Evolutionary conservation across 2,113 vertebrate genomes (phyloP), one percentile per base, ranked within the genome.

Genomic region (Malurus alboscapulatus): DNA sequence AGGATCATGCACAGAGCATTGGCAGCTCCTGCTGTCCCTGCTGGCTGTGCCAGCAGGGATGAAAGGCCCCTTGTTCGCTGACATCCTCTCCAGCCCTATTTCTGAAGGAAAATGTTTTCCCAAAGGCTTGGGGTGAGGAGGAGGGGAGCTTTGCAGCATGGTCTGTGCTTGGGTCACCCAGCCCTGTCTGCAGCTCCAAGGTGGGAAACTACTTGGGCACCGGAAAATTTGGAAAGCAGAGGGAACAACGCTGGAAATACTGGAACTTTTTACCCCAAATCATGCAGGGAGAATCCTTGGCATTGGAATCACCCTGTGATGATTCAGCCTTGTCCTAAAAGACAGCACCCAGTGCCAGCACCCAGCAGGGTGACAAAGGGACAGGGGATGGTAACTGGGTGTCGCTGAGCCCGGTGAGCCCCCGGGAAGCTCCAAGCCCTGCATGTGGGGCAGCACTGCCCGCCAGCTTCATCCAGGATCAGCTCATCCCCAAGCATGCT

Each of bases 61-160:
- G 92, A 95, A 96, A 91, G 90, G 92, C 34, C 19, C 88, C 67
- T 96, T 96, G 93, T 96, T 95, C 34, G 0, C 5, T 19, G 4
- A 62, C 92, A 94, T 87, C 88, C 90, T 94, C 92, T 62, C 30
- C 42, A 2, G 76, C 72, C 82, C 58, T 53, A 2, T 14, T 85
- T 54, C 84, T 73, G 93, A n/a, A 95, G 62, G 68, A 89, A 93
- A 92, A 91, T 55, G 61, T 79, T 92, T 79, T 53, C 69, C 81
- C 90, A 80, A 57, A 61, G 75, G 24, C 72, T 81, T 62, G 29
- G 55, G 69, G 16, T 1, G 16, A 80, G 81, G 63, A 80, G 34
- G 44, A 53, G 58, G 63, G 51, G 32, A 72, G 40, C 13, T 87
- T 69, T 22, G 16, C 55, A 24, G 67, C 0, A 0, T 18, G 18